A percentile compares a stretch with the other conserved stretches of the same genome.
Conservation (phyloP, 37 sponge, comb jelly and placozoan species). For the Tethya wilhelma region DNA sequence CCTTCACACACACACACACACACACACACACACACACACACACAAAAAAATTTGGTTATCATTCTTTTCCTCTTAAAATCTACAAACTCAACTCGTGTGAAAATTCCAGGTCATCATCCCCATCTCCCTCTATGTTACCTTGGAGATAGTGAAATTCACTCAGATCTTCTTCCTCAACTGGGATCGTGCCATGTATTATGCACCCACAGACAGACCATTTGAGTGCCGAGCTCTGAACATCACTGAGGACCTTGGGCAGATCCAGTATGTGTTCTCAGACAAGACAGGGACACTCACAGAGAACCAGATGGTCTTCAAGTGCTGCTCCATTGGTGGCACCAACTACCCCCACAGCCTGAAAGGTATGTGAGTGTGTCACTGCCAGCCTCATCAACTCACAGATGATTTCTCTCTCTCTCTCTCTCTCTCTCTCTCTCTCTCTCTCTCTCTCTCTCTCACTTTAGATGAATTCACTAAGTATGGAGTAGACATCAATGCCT, state of each 20-base stretch:
- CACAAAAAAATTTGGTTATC: no score
- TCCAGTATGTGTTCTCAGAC: constrained; percentile 86
- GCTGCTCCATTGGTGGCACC: constrained; percentile 66
- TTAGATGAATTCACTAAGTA: constrained; percentile 4
- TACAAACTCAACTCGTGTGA: no score
- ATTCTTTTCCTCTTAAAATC: no score
- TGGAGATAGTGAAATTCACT: constrained; percentile 83
- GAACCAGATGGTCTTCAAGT: constrained; percentile 76
- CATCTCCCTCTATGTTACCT: constrained; percentile 86
- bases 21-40: no score
- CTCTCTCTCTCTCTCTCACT: not conserved
- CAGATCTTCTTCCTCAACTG: constrained; percentile 79
- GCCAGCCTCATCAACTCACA: not conserved
- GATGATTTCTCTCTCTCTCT: no score
- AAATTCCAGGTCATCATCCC: constrained; percentile 74
- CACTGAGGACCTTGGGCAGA: constrained; percentile 88
- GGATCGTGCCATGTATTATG: constrained; percentile 83
- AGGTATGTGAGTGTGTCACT: not conserved
- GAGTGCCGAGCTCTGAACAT: constrained; percentile 82
- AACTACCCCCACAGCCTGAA: constrained; percentile 56
- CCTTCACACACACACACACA: no score
- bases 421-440: not conserved
- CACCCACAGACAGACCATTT: constrained; percentile 43
- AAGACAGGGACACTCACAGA: constrained; percentile 92
- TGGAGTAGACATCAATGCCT: not conserved